These are phyloP conservation scores for Drosophila ercepeae DNA, from an alignment of 1,140 invertebrate genomes.

Conservation along the genomic window DNA sequence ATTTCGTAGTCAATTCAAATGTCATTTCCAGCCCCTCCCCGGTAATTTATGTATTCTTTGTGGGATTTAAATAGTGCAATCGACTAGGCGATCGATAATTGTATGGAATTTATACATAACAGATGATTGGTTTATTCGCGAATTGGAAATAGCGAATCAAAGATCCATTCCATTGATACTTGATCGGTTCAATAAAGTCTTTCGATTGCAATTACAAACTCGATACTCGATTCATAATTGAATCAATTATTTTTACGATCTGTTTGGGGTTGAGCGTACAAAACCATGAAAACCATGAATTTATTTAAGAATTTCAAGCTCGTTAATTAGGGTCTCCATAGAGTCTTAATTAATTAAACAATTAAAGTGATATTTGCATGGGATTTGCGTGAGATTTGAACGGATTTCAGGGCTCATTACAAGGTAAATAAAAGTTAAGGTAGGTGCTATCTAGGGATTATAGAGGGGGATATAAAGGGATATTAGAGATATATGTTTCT, in stretches of 20 bases:
- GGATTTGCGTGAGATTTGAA: not conserved
- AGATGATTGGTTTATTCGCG: not conserved
- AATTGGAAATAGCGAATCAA: too few species aligned
- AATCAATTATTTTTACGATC: not conserved
- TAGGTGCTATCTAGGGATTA: too few species aligned
- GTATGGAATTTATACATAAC: not conserved
- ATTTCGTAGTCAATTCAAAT: not conserved
- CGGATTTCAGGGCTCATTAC: not conserved
- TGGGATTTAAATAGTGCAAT: not conserved
- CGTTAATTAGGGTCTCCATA: too few species aligned
- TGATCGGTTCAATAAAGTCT: not conserved
- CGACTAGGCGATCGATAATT: not conserved
- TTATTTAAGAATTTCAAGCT: too few species aligned
- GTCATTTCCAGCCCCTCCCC: not conserved
- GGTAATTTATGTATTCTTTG: not conserved
- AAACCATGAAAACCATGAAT: not conserved
- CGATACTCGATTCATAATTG: constrained; percentile 11
- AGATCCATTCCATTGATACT: not conserved
- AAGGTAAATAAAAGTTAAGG: too few species aligned
- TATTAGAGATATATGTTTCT: too few species aligned
- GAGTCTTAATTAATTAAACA: constrained; percentile 2
- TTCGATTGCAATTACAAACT: not conserved
- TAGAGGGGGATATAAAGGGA: too few species aligned
- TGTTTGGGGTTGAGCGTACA: not conserved
- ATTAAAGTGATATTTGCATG: not conserved